These are phyloP conservation scores for Otolemur crassicaudatus DNA, from an alignment of 2,797 vertebrate species.

Conservation along the genomic window DNA sequence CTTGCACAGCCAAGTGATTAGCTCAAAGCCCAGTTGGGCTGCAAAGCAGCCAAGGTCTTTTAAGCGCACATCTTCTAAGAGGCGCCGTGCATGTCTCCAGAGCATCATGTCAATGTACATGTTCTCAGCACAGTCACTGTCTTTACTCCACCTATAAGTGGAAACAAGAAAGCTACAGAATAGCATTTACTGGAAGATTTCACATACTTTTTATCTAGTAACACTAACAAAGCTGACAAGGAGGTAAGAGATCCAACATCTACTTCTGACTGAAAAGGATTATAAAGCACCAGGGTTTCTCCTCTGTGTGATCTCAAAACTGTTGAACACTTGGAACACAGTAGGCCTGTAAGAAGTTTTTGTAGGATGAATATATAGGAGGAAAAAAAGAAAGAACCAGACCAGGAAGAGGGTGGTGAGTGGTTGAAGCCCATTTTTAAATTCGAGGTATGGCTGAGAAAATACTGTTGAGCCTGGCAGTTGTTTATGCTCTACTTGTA, in stretches of 20 bases:
- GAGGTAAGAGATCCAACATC: background rate
- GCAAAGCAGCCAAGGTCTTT: slow-evolving; percentile 98
- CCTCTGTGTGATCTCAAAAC: background rate
- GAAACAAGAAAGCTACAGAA: background rate
- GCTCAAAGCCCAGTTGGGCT: slow-evolving; percentile 97
- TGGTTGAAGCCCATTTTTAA: background rate
- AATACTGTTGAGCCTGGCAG: background rate
- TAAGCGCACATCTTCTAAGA: slow-evolving; percentile 96
- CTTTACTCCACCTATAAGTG: slow-evolving; percentile 90
- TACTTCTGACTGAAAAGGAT: background rate
- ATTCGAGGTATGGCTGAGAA: background rate
- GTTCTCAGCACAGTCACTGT: slow-evolving; percentile 95
- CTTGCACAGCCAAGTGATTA: slow-evolving; percentile 97
- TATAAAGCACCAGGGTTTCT: background rate
- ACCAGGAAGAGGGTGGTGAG: background rate
- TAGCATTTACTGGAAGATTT: background rate
- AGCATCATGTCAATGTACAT: slow-evolving; percentile 99
- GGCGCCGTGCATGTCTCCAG: slow-evolving; percentile 96
- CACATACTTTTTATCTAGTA: background rate
- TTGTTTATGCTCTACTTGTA: background rate
- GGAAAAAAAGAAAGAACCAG: background rate
- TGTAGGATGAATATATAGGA: background rate
- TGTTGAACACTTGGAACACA: background rate
- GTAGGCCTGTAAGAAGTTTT: background rate
- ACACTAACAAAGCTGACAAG: background rate